Conservation (phyloP, 2,113 vertebrate genomes). For the Tragelaphus imberbis region DNA sequence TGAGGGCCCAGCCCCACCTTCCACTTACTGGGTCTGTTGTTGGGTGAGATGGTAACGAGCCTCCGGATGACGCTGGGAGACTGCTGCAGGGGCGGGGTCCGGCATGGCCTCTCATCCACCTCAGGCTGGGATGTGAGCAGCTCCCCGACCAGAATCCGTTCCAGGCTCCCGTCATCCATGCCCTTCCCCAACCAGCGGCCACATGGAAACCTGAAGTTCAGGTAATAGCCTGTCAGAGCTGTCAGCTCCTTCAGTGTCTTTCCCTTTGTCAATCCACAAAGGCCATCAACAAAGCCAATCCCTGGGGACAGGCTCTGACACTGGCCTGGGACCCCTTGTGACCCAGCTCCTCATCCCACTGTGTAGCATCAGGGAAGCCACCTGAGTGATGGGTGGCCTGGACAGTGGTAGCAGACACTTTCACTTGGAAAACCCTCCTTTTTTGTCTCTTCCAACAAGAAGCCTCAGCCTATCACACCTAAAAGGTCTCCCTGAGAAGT, state of each 20-base stretch:
- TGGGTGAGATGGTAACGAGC: constrained; percentile 96
- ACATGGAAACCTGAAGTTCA: constrained; percentile 90
- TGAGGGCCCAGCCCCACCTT: background rate
- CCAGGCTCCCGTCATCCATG: constrained; percentile 96
- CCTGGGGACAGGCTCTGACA: background rate
- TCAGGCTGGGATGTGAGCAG: constrained; percentile 89
- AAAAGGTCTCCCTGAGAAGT: background rate
- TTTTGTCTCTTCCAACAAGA: constrained; percentile 10
- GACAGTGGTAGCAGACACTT: background rate
- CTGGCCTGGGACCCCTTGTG: background rate
- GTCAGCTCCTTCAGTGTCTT: background rate
- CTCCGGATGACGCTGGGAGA: constrained; percentile 98
- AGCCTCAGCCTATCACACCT: background rate
- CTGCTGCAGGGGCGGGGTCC: constrained; percentile 96
- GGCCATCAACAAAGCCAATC: background rate
- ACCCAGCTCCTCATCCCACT: background rate
- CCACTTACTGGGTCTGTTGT: constrained; percentile 94
- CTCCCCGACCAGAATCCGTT: constrained; percentile 96
- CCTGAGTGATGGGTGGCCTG: background rate
- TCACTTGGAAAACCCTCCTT: background rate
- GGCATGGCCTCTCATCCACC: constrained; percentile 92
- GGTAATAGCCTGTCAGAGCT: constrained; percentile 28
- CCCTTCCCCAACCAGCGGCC: constrained; percentile 98
- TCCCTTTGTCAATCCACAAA: background rate
- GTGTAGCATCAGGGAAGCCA: background rate